Percentiles rank a stretch among this genome's conserved stretches.
phyloP scores from a whole-genome alignment of 2,888 invertebrate genomes.

The Sinopyrophorus schimmeli region DNA sequence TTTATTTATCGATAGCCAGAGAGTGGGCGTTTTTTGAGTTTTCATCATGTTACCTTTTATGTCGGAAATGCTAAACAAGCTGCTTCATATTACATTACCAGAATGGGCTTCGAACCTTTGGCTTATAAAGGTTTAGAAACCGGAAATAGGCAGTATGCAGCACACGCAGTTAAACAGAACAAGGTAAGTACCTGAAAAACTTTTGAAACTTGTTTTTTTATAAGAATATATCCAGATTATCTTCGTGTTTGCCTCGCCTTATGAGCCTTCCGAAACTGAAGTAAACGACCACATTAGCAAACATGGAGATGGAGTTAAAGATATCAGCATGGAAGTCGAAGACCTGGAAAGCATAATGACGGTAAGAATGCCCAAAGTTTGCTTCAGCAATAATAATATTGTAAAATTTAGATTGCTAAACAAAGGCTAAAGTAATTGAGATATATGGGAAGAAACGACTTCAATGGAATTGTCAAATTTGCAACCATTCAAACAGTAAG shows the following conservation, averaged over 20 bases:
- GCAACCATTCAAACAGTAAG: conserved; percentile 89
- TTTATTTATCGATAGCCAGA: conserved; percentile 60
- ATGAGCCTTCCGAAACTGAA: conserved; percentile 76
- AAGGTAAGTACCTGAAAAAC: conserved; percentile 62
- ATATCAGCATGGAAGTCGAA: conserved; percentile 93
- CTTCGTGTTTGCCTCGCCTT: conserved; percentile 90
- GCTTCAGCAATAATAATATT: no score
- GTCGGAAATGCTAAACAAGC: conserved; percentile 99
- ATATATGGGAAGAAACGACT: conserved; percentile 87
- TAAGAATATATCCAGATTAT: conserved; percentile 70
- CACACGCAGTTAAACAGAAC: conserved; percentile 89
- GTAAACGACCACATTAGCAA: conserved; percentile 79
- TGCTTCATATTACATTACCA: conserved; percentile 87
- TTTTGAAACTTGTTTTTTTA: no score
- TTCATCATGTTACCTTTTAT: conserved; percentile 94
- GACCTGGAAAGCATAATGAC: conserved; percentile 85
- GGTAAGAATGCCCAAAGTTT: conserved; percentile 59
- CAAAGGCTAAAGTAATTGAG: conserved; percentile 83
- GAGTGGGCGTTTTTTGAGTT: conserved; percentile 81
- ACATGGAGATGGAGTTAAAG: conserved; percentile 97
- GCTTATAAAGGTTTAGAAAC: conserved; percentile 96
- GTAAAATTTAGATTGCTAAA: conserved; percentile 73
- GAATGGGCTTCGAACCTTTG: conserved; percentile 90
- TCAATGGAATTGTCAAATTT: conserved; percentile 79
- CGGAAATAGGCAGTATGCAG: conserved; percentile 78